Evolutionary conservation across 2,797 vertebrate species (phyloP), one percentile per base, ranked within the genome.

Genomic region (Muscicapa comitata): DNA sequence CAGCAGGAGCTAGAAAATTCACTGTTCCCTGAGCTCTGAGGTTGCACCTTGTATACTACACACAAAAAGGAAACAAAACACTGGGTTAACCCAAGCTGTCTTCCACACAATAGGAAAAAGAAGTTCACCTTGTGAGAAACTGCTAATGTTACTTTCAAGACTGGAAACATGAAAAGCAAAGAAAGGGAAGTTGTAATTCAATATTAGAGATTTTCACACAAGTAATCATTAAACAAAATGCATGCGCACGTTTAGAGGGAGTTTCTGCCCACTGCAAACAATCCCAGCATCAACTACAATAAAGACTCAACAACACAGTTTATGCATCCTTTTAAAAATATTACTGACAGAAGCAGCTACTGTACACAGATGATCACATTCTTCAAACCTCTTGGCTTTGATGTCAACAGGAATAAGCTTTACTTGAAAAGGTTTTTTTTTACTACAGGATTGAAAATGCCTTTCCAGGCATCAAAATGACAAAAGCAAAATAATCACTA

Each of bases 371-470:
- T 76, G 89, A 71, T 53, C 55, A 63, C 79, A 77, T 62, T 93
- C 93, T 85, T 51, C 83, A 95, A 35, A 54, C 67, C 48, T 86
- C 73, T 75, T 16, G 66, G 75, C 79, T 97, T 94, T 83, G 57
- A 94, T 68, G 48, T 91, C 92, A 95, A 86, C 91, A 75, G 86
- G 37, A 86, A 86, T 68, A 50, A 93, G 45, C 57, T 91, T 85
- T 72, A 47, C 62, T 85, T 76, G 19, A 55, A 85, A 90, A 59
- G 10, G 9, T 81, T 18, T 66, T 59, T 75, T 83, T 90, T 50
- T 10, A 77, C 75, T 92, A 48, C 40, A 75, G 76, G 50, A 76
- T 31, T 86, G 63, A 93, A 96, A 90, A 92, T 65, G 50, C 28
- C 50, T 53, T 53, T 53, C 50, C 50, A 53, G 50, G 50, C 50